Conservation (phyloP, 2,797 vertebrate genomes). For the Takifugu ocellatus region DNA sequence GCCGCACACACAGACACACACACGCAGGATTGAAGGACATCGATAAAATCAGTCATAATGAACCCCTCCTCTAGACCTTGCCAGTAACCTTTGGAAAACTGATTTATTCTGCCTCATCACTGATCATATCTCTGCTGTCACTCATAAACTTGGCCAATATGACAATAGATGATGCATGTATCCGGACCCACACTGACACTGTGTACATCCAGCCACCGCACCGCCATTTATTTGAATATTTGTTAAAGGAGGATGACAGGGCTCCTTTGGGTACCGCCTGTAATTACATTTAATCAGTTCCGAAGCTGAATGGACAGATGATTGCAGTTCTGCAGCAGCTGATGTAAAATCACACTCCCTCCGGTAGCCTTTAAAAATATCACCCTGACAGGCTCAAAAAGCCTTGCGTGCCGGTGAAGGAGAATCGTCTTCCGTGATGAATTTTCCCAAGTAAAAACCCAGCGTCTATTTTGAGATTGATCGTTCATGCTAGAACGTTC, state of each 20-base stretch:
- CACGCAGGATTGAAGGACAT: conserved; percentile 55
- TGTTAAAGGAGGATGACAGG: conserved; percentile 6
- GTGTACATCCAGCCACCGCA: conserved; percentile 11
- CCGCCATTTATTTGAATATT: conserved; percentile 12
- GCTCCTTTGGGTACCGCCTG: background rate
- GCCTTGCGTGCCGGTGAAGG: too few species aligned
- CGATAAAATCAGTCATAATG: conserved; percentile 62
- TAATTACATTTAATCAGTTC: background rate
- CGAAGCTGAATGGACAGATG: background rate
- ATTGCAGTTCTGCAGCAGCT: background rate
- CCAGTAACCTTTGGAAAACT: conserved; percentile 60
- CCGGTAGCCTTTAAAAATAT: background rate
- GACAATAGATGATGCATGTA: conserved; percentile 46
- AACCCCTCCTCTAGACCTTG: conserved; percentile 63
- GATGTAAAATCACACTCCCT: background rate
- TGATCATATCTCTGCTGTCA: conserved; percentile 59
- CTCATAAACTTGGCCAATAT: conserved; percentile 54
- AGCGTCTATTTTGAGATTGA: too few species aligned
- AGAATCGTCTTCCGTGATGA: too few species aligned
- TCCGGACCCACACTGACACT: conserved; percentile 18
- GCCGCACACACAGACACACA: conserved; percentile 13
- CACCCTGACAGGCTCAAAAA: background rate
- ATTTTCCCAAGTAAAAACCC: too few species aligned
- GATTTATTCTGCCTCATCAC: conserved; percentile 59
- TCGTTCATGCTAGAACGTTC: too few species aligned